Percentiles rank a stretch among this genome's conserved stretches.
Conservation (phyloP, 2,797 vertebrate species). For the Bothrops alternatus region DNA sequence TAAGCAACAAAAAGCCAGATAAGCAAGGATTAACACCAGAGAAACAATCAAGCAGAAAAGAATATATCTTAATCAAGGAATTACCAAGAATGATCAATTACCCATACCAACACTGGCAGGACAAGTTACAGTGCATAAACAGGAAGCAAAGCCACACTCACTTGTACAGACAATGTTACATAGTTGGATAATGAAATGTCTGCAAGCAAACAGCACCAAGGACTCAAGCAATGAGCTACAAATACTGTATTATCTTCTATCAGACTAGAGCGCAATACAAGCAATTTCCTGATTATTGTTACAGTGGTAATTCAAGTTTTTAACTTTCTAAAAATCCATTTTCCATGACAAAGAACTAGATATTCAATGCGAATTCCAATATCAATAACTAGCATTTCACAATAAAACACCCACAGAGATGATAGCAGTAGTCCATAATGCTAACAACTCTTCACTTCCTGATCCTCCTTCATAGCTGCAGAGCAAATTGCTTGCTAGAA, state of each 20-base stretch:
- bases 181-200: too few relatives aligned
- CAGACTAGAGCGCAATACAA: not conserved
- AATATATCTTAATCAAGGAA: too few relatives aligned
- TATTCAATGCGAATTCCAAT: not conserved
- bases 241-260: not conserved
- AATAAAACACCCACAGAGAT: not conserved
- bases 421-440: not conserved
- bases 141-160: too few relatives aligned
- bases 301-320: not conserved
- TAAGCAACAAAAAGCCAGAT: too few relatives aligned
- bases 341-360: not conserved
- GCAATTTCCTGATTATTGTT: not conserved
- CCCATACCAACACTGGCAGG: too few relatives aligned
- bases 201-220: not conserved
- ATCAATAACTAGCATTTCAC: not conserved
- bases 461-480: not conserved
- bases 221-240: not conserved
- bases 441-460: not conserved
- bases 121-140: too few relatives aligned
- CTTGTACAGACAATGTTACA: too few relatives aligned
- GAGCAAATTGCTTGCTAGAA: not conserved
- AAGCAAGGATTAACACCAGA: too few relatives aligned
- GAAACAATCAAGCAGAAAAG: too few relatives aligned
- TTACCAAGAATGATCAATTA: too few relatives aligned
- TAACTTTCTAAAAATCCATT: not conserved